Percentiles rank a stretch among this genome's conserved stretches.
Evolutionary conservation across 2,113 vertebrate species (phyloP).

Genomic region (Phyllostomus discolor): DNA sequence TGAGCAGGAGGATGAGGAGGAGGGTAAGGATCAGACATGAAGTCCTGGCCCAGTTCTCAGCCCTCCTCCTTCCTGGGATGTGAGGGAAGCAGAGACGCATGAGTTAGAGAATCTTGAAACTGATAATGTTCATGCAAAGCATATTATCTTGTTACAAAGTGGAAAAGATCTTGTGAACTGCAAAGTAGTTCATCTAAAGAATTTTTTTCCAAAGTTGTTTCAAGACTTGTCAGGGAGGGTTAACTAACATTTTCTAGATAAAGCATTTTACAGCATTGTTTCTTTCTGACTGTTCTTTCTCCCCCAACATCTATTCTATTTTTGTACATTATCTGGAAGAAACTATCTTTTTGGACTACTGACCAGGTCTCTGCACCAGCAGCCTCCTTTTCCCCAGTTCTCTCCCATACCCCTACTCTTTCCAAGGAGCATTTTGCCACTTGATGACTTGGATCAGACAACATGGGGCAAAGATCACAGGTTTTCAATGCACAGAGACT

Average conservation of each 20-base stretch:
- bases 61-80: not conserved
- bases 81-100: not conserved
- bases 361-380: constrained; percentile 20
- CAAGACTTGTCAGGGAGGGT: constrained; percentile 54
- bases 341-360: constrained; percentile 60
- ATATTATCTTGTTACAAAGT: constrained; percentile 29
- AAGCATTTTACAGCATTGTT: constrained; percentile 56
- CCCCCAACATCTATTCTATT: constrained; percentile 67
- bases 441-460: not conserved
- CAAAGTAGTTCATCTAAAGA: constrained; percentile 32
- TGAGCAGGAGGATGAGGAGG: not conserved
- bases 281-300: constrained; percentile 67
- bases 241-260: constrained; percentile 66
- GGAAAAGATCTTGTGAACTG: constrained; percentile 21
- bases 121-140: not conserved
- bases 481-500: not conserved
- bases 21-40: not conserved
- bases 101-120: not conserved
- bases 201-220: constrained; percentile 52
- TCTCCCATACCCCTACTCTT: not conserved
- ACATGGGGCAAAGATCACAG: not conserved
- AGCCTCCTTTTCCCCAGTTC: not conserved
- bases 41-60: not conserved
- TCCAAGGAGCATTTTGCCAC: not conserved
- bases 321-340: constrained; percentile 63